Percentiles rank a stretch among this genome's conserved stretches.
Evolutionary conservation across 2,797 vertebrate species (phyloP).

Genomic region (Sus cebifrons): DNA sequence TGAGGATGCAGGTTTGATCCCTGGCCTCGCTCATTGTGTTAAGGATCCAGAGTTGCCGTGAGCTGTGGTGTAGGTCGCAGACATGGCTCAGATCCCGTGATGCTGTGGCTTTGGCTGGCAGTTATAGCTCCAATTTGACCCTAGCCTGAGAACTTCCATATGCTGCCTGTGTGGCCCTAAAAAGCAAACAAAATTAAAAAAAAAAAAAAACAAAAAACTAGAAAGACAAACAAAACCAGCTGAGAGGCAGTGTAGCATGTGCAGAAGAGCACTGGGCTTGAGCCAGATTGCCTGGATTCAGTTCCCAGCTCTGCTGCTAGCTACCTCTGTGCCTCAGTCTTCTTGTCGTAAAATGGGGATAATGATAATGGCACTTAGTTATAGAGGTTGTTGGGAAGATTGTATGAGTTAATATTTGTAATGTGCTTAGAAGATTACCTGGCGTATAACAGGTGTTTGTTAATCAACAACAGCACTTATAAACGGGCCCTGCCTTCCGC

Average conservation of each 20-base stretch:
- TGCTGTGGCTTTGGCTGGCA: no score
- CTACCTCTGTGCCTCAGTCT: background rate
- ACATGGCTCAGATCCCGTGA: no score
- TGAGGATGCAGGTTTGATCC: no score
- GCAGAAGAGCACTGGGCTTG: background rate
- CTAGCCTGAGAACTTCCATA: no score
- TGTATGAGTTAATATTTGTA: background rate
- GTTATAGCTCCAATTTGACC: no score
- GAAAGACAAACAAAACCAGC: background rate
- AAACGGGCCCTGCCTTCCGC: background rate
- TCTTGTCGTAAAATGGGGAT: background rate
- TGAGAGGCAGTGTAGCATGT: fast-evolving
- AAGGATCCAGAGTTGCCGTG: no score
- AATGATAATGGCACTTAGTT: background rate
- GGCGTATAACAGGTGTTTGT: background rate
- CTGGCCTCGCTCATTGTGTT: no score
- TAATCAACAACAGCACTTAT: background rate
- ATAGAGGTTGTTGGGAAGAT: background rate
- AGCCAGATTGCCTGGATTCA: background rate
- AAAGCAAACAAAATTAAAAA: no score
- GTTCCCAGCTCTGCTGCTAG: background rate
- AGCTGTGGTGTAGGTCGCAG: no score
- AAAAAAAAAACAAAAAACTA: background rate
- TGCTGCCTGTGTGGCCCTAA: no score
- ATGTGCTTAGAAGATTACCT: background rate